A percentile compares a stretch with the other conserved stretches of the same genome.
These are phyloP conservation scores for Pseudococcus longispinus DNA, from an alignment of 2,888 invertebrate species.

Conservation along the genomic window DNA sequence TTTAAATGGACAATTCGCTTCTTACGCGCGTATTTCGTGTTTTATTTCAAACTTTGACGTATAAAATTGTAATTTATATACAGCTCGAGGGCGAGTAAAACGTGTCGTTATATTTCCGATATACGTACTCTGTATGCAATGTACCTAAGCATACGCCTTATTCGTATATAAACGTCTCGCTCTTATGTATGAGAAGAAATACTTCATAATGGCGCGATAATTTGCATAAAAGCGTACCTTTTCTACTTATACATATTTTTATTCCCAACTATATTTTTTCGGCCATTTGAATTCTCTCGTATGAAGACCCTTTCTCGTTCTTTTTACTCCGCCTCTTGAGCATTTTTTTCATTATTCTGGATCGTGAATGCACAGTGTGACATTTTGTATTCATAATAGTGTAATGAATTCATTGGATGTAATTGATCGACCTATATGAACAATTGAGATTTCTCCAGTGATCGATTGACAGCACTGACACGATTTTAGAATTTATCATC, in stretches of 20 bases:
- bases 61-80: conserved; percentile 23
- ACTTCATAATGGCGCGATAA: conserved; percentile 16
- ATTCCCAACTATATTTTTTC: not conserved
- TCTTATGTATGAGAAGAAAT: not conserved
- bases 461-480: too few relatives aligned
- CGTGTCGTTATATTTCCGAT: conserved; percentile 32
- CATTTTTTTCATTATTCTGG: too few relatives aligned
- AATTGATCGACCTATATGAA: too few relatives aligned
- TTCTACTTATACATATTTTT: not conserved
- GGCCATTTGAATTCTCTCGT: not conserved
- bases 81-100: not conserved
- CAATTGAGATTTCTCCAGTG: too few relatives aligned
- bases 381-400: too few relatives aligned
- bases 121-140: not conserved
- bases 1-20: conserved; percentile 29
- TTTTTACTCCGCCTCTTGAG: not conserved
- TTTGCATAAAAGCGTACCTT: conserved; percentile 18
- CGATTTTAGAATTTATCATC: too few relatives aligned
- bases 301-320: not conserved
- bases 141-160: not conserved
- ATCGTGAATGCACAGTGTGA: too few relatives aligned
- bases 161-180: not conserved
- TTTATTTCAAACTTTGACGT: conserved; percentile 39
- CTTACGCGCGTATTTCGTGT: conserved; percentile 33
- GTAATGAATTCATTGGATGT: too few relatives aligned